Conservation (phyloP, 2,888 invertebrate genomes). For the Gastracanthus pulcherrimus region DNA sequence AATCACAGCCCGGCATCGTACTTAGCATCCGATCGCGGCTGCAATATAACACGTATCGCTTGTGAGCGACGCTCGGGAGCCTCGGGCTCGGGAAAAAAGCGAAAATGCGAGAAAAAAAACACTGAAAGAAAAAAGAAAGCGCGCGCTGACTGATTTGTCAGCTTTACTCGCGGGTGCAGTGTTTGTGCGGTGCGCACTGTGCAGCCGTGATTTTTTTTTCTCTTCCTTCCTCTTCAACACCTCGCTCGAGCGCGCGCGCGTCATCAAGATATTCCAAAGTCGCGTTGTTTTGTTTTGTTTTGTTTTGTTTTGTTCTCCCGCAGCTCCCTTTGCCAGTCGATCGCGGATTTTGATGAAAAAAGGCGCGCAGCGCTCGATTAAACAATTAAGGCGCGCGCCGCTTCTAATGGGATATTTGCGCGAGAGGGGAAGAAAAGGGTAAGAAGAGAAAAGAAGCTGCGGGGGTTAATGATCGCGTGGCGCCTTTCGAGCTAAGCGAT, state of each 20-base stretch:
- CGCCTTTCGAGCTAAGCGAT: slow-evolving; percentile 44
- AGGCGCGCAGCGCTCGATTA: slow-evolving; percentile 57
- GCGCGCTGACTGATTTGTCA: background rate
- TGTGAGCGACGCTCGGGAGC: slow-evolving; percentile 50
- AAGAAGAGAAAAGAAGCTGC: background rate
- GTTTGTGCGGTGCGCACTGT: background rate
- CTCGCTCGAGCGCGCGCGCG: background rate
- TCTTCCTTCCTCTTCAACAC: background rate
- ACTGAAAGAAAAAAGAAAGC: background rate
- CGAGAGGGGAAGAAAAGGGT: background rate
- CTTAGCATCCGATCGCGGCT: slow-evolving; percentile 58
- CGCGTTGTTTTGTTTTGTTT: background rate
- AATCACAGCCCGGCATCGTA: slow-evolving; percentile 66
- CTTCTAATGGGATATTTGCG: slow-evolving; percentile 51
- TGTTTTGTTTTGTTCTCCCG: background rate
- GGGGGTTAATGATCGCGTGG: slow-evolving; percentile 50
- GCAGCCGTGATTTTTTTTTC: slow-evolving; percentile 31
- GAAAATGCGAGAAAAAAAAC: background rate
- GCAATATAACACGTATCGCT: slow-evolving; percentile 60
- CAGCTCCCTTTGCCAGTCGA: background rate
- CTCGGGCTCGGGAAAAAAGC: slow-evolving; percentile 26
- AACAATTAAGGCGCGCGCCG: slow-evolving; percentile 52
- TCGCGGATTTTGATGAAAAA: slow-evolving; percentile 35
- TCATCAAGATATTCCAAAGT: slow-evolving; percentile 25
- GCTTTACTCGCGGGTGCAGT: background rate